phyloP scores from a whole-genome alignment of 2,888 invertebrate species.

The Tetrapedia diversipes region DNA sequence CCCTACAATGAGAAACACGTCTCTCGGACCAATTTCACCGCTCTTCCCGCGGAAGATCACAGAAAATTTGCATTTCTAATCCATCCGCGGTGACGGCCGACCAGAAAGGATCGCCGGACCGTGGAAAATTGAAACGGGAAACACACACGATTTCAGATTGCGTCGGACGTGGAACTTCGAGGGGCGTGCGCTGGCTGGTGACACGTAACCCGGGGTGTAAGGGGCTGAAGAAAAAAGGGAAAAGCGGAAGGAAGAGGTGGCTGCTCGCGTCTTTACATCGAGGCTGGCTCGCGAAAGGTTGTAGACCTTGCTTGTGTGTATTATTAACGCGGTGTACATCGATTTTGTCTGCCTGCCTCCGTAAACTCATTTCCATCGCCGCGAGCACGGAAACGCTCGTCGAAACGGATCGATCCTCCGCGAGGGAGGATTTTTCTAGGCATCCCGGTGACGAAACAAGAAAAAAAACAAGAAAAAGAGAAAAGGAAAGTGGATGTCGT shows the following conservation, averaged over 20 bases:
- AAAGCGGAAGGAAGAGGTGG: constrained; percentile 1
- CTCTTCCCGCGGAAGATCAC: not conserved
- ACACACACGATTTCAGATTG: not conserved
- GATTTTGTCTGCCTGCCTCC: constrained; percentile 75
- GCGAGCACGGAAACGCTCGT: constrained; percentile 49
- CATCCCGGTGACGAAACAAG: no score
- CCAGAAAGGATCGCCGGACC: not conserved
- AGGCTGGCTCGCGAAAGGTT: constrained; percentile 69
- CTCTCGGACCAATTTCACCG: not conserved
- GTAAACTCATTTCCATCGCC: constrained; percentile 71
- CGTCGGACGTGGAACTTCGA: not conserved
- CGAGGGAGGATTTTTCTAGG: constrained; percentile 22
- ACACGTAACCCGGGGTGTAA: not conserved
- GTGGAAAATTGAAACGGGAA: constrained; percentile 17
- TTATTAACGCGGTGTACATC: constrained; percentile 77
- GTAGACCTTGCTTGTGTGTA: constrained; percentile 75
- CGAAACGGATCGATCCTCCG: constrained; percentile 44
- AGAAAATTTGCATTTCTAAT: constrained; percentile 3
- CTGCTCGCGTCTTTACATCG: constrained; percentile 54
- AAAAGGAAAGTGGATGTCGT: not conserved
- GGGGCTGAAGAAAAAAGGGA: not conserved
- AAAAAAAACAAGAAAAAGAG: no score
- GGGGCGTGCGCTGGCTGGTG: no score
- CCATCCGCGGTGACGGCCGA: no score
- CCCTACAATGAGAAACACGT: no score